Evolutionary conservation across 2,113 vertebrate genomes (phyloP), one percentile per base, ranked within the genome.

Genomic region (Oryzias curvinotus): DNA sequence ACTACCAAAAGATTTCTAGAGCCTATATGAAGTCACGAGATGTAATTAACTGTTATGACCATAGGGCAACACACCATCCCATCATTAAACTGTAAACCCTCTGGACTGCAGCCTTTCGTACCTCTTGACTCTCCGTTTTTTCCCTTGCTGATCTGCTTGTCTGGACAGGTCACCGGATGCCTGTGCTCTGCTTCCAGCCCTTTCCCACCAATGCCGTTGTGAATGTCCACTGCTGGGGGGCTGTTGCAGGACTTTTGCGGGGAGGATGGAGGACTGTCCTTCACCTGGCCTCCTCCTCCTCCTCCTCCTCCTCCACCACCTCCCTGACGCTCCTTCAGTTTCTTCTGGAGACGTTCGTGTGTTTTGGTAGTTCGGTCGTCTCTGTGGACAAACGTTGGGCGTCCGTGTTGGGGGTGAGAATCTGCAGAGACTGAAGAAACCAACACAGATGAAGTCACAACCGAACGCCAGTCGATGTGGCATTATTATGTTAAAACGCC

Each of bases 291-390:
- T 36, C 84, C 82, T 46, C 85, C 88, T 52, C 88, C 86, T 0
- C 82, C 86, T 69, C 87, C 87, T 56, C 87, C 86, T 0, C 82
- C 86, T 68, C 87, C 87, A 54, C 87, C 86, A 0, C 82, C 85
- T 66, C 88, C 89, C 59, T 98, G 96, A 21, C 96, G 90, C 56
- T 98, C 97, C 82, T 98, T 98, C 60, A 98, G 87, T 75, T 98
- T 99, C 81, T 97, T 98, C 87, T 98, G 97, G 73, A 98, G 91
- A 36, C 97, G 94, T 84, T 97, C 96, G 0, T 95, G 95, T 0
- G 95, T 95, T 93, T 99, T 99, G 90, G 88, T 95, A 62, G 95
- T 93, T 85, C 96, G 92, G 89, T 99, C 97, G 7, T 98, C 96
- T 92, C 96, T 73, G 74, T 92, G 90, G 53, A 86, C 92, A 50